Evolutionary conservation across 2,888 invertebrate species (phyloP).

Genomic region (Diachrysia chrysitis): DNA sequence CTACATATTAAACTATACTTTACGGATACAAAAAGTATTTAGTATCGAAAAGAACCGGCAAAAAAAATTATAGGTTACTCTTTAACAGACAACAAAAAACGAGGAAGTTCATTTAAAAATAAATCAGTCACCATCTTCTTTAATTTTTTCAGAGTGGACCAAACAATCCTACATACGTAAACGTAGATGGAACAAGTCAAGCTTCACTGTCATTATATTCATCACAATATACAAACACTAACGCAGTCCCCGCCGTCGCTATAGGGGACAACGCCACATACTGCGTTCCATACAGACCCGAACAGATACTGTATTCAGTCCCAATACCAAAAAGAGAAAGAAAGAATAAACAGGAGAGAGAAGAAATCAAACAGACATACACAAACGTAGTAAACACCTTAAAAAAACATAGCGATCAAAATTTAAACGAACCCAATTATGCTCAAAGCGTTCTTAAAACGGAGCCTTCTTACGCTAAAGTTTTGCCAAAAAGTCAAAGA

Average conservation of each 20-base stretch:
- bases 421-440: background rate
- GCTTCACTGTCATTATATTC: conserved; percentile 11
- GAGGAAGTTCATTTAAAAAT: too few species aligned
- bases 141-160: background rate
- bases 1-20: too few species aligned
- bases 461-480: background rate
- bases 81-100: too few species aligned
- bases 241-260: conserved; percentile 13
- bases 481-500: background rate
- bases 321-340: conserved; percentile 35
- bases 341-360: conserved; percentile 7
- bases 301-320: conserved; percentile 32
- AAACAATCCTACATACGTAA: background rate
- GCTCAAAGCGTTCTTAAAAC: background rate
- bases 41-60: too few species aligned
- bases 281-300: conserved; percentile 21
- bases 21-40: too few species aligned
- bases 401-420: background rate
- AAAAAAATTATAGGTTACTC: too few species aligned
- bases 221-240: conserved; percentile 16
- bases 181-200: background rate
- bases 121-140: background rate
- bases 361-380: background rate
- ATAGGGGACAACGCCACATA: conserved; percentile 13
- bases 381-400: background rate